Base-by-base conservation (phyloP, 2,797 vertebrate genomes). In the Gadopsis bispinosus region DNA sequence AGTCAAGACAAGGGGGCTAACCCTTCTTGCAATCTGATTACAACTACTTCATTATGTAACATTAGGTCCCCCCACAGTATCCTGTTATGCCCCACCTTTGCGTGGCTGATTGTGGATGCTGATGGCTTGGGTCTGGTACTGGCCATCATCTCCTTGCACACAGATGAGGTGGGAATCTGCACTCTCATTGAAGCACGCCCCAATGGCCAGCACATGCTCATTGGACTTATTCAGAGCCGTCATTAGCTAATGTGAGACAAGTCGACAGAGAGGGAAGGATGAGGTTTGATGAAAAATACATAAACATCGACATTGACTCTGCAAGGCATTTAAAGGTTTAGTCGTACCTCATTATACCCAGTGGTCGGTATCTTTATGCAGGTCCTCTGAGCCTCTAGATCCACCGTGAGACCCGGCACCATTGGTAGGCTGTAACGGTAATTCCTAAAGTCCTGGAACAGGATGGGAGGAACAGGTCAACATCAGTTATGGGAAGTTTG, bases 101-200 rank as follows among this genome's bases (percentile, higher is more conserved):
- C 98, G 95, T 1, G 97, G 96, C 86, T 99, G 97, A 82, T 96
- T 99, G 89, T 99, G 98, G 92, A 99, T 99, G 92, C 98, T 99
- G 95, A 99, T 99, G 80, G 98, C 98, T 91, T 99, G 98, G 0
- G 98, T 99, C 93, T 99, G 98, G 89, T 99, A 99, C 91, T 98
- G 98, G 75, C 97, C 97, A 0, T 99, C 97, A 0, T 99, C 97
- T 0, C 96, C 98, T 95, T 99, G 98, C 14, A 99, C 97, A 43
- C 98, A 99, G 87, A 99, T 99, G 37, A 99, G 96, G 75, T 99
- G 98, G 0, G 98, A 99, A 87, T 99, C 98, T 29, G 98, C 98
- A 2, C 95, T 96, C 91, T 98, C 97, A 0, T 99, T 99, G 93
- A 99, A 99, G 87, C 97, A 97, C 0, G 98, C 97, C 2, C 97